Base-by-base conservation (phyloP, 2,797 vertebrate species). In the Poeciliopsis paucimaculata region DNA sequence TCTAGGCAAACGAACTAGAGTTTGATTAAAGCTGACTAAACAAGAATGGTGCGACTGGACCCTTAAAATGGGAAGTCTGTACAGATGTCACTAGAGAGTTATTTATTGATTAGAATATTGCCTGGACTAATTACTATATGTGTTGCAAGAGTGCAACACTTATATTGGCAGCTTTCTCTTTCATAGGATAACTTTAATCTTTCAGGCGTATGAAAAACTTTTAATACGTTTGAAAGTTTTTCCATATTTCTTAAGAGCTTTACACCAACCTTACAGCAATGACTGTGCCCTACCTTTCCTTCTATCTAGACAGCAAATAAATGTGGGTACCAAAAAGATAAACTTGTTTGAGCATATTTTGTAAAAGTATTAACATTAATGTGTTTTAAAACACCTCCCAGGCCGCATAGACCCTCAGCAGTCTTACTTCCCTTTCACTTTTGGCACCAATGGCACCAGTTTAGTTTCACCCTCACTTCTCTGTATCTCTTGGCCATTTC, bases 401-500 rank as follows among this genome's bases (percentile, higher is more conserved):
- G 18, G 20, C 55, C 12, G 12, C 41, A 45, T n/a, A 47, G 68
- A 71, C 41, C 28, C 75, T 41, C 51, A 72, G 47, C 78, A 79
- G 53, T 46, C 6, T 28, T 64, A 15, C 23, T 36, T 80, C 73
- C 31, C 73, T 64, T 77, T 81, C 80, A 79, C 39, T 76, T 84
- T 87, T 80, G 81, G 78, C 84, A 78, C 77, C 72, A 75, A 74
- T 78, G 47, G 85, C 77, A 81, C 47, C 72, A 68, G 73, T 81
- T 78, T 76, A 34, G 18, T 9, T 23, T 87, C 84, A 86, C 81
- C 1, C 62, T 83, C 71, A n/a, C 82, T 82, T 20, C 8, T 4
- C 4, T 20, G 55, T 45, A 72, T 77, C 87, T 91, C 82, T 84
- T 88, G 84, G 84, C 90, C 88, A 80, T 92, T 92, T 93, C 86